phyloP scores from a whole-genome alignment of 1,140 invertebrate species.

The Eulimnadia texana region DNA sequence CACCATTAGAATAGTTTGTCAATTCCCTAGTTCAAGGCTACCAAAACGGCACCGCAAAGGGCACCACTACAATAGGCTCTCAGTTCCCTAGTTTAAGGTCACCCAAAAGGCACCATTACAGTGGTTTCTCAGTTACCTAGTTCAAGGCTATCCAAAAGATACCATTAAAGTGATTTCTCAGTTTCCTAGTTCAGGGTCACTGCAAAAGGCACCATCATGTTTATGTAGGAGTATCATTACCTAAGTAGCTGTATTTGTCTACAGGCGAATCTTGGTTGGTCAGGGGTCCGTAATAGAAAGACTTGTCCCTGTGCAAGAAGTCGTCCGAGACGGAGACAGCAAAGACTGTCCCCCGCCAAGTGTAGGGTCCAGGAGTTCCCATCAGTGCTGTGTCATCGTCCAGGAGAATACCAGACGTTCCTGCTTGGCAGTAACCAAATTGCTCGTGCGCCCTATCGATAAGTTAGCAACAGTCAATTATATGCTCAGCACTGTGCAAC shows the following conservation, averaged over 20 bases:
- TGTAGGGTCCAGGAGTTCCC: constrained; percentile 67
- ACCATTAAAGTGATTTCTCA: too few relatives aligned
- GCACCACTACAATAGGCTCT: too few relatives aligned
- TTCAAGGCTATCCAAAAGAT: too few relatives aligned
- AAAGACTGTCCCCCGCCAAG: constrained; percentile 77
- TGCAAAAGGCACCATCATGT: too few relatives aligned
- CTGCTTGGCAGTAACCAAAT: constrained; percentile 82
- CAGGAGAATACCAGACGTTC: constrained; percentile 64
- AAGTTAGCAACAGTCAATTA: constrained; percentile 1
- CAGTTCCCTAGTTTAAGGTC: too few relatives aligned
- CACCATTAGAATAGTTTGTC: too few relatives aligned
- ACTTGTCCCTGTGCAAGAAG: constrained; percentile 57
- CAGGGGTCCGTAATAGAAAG: constrained; percentile 55
- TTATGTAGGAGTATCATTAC: too few relatives aligned
- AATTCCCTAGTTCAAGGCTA: too few relatives aligned
- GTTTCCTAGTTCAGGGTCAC: too few relatives aligned
- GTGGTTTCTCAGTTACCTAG: too few relatives aligned
- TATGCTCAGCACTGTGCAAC: neutral
- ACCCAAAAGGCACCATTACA: too few relatives aligned
- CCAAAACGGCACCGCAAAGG: too few relatives aligned
- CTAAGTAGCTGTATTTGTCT: constrained; percentile 79
- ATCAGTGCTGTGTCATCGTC: constrained; percentile 64
- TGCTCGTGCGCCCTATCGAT: constrained; percentile 59
- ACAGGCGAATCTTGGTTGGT: constrained; percentile 49
- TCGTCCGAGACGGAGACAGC: constrained; percentile 57